Evolutionary conservation across 2,888 invertebrate genomes (phyloP).

Genomic region (Notodonta dromedarius): DNA sequence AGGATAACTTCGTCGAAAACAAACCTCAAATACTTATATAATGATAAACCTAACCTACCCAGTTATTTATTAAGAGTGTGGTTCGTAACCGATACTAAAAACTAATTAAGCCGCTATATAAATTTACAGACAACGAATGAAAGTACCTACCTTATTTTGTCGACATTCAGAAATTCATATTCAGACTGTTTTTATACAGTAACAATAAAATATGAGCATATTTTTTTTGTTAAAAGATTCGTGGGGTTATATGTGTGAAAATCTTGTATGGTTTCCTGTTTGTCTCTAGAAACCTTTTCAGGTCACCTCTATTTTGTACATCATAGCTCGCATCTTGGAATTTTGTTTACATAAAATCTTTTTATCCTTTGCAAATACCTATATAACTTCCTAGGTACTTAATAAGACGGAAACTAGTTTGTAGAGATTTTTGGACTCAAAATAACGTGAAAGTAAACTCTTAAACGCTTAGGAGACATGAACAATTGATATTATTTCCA

Average conservation of each 20-base stretch:
- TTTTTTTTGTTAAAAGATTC: conserved; percentile 4
- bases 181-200: conserved; percentile 10
- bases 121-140: conserved; percentile 12
- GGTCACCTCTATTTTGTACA: no score
- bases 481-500: neutral
- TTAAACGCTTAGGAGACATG: neutral
- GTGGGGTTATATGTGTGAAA: neutral
- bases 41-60: no score
- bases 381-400: no score
- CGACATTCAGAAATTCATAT: conserved; percentile 22
- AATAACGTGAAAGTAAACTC: no score
- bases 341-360: no score
- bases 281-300: neutral
- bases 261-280: neutral
- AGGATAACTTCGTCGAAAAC: no score
- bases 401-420: no score
- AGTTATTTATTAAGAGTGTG: conserved; percentile 28
- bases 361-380: no score
- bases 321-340: no score
- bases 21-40: no score
- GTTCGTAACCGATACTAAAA: conserved; percentile 21
- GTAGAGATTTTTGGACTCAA: no score
- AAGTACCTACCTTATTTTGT: conserved; percentile 19
- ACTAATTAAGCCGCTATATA: conserved; percentile 24
- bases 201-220: conserved; percentile 7